Conservation (phyloP, 1,140 invertebrate genomes). For the Ylistrum balloti region DNA sequence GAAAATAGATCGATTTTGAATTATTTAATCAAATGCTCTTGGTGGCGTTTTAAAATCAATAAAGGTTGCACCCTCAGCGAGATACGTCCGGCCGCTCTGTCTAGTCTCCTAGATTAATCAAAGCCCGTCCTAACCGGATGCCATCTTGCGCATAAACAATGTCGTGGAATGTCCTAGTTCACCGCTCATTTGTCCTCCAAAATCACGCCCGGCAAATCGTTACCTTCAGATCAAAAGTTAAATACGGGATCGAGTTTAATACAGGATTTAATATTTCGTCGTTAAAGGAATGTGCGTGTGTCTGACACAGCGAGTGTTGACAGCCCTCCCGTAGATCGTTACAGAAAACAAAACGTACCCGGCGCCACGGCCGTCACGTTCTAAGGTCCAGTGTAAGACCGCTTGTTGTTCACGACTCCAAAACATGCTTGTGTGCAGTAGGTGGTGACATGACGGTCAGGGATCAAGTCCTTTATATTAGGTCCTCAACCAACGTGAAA, state of each 20-base stretch:
- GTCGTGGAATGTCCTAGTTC: constrained; percentile 5
- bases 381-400: background rate
- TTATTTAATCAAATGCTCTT: constrained; percentile 30
- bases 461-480: background rate
- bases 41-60: constrained; percentile 31
- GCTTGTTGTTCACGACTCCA: background rate
- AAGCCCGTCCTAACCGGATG: background rate
- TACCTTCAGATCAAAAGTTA: constrained; percentile 35
- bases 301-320: background rate
- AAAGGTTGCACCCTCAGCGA: constrained; percentile 22
- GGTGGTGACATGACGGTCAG: background rate
- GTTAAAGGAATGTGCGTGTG: background rate
- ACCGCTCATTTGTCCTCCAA: background rate
- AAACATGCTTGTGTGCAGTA: background rate
- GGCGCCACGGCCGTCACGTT: background rate
- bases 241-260: background rate
- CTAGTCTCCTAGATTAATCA: constrained; percentile 26
- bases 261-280: constrained; percentile 39
- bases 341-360: constrained; percentile 3
- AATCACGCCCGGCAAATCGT: constrained; percentile 14
- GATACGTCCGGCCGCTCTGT: constrained; percentile 4
- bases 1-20: constrained; percentile 35
- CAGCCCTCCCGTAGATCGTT: constrained; percentile 1
- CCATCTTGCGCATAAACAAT: constrained; percentile 6
- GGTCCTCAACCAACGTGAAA: background rate